Percentiles rank a stretch among this genome's conserved stretches.
Conservation (phyloP, 2,797 vertebrate species). For the Poliocrania exsul region DNA sequence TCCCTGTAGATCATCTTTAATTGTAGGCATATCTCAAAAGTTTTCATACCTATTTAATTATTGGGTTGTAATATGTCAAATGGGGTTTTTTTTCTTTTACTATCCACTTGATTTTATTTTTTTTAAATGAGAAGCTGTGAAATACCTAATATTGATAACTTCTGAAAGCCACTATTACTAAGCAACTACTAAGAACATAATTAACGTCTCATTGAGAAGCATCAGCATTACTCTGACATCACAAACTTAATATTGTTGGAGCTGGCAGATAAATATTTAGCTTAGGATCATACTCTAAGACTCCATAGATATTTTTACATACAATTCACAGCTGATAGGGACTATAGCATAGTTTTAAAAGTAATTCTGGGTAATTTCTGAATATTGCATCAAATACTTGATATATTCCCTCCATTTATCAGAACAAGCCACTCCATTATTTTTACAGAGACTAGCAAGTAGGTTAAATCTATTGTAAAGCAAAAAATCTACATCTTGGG, state of each 20-base stretch:
- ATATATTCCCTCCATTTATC: neutral
- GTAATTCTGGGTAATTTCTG: neutral
- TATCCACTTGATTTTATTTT: neutral
- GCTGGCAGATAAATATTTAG: neutral
- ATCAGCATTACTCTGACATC: neutral
- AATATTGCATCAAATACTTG: neutral
- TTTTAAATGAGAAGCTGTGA: neutral
- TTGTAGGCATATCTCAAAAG: neutral
- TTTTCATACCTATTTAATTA: neutral
- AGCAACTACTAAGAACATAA: neutral
- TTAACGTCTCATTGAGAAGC: neutral
- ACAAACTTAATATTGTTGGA: neutral
- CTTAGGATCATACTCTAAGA: neutral
- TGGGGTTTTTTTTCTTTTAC: neutral
- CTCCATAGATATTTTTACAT: neutral
- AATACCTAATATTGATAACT: neutral
- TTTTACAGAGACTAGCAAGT: neutral
- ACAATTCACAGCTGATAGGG: neutral
- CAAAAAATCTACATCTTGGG: neutral
- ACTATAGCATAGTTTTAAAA: neutral
- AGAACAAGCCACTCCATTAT: neutral
- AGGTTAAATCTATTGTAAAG: neutral
- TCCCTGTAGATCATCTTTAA: neutral
- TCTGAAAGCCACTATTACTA: neutral
- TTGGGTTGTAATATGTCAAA: neutral